phyloP scores from a whole-genome alignment of 2,797 vertebrate genomes.

The Dryobates pubescens region DNA sequence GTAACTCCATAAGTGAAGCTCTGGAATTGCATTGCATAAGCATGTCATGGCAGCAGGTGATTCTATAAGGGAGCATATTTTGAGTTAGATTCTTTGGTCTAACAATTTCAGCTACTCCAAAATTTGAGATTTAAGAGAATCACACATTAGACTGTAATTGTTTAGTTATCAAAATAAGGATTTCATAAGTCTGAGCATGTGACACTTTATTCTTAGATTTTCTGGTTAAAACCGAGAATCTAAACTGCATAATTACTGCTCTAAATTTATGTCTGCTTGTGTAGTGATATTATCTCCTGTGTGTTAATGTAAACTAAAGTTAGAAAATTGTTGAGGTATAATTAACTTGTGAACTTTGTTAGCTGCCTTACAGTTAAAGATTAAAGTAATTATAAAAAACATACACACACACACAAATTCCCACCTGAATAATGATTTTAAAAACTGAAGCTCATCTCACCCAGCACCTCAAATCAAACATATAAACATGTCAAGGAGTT shows the following conservation, averaged over 20 bases:
- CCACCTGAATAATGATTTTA: not conserved
- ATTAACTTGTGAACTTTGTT: not conserved
- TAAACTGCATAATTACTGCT: conserved; percentile 52
- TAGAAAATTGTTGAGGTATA: not conserved
- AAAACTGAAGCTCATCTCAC: not conserved
- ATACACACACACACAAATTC: not conserved
- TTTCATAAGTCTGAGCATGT: not conserved
- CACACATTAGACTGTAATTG: not conserved
- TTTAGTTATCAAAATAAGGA: conserved; percentile 9
- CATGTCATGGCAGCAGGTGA: not conserved
- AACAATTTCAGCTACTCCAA: not conserved
- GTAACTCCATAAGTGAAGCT: not conserved
- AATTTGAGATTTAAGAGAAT: not conserved
- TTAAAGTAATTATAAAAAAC: not conserved
- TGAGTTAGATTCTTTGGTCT: not conserved
- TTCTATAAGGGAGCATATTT: not conserved
- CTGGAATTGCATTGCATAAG: not conserved
- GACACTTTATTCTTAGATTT: conserved; percentile 20
- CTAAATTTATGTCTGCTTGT: conserved; percentile 31
- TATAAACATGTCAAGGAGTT: not conserved
- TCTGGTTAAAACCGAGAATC: conserved; percentile 30
- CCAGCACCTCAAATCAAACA: not conserved
- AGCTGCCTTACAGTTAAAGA: not conserved
- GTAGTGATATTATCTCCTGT: not conserved
- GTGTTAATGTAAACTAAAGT: conserved; percentile 17